phyloP scores from a whole-genome alignment of 2,113 vertebrate species.

The Eonycteris spelaea region DNA sequence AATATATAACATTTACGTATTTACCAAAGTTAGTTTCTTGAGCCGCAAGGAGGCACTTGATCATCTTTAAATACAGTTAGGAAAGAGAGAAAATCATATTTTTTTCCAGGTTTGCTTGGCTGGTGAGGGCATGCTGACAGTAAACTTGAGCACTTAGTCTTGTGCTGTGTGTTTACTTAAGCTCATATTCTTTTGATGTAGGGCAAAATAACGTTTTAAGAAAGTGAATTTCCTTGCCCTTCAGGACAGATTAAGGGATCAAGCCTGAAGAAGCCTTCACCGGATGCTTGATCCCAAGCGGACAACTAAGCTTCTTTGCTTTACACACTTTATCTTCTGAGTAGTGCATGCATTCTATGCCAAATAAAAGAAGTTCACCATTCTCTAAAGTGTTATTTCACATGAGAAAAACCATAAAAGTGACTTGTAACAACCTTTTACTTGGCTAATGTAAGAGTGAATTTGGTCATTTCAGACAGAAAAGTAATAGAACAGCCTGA shows the following conservation, averaged over 20 bases:
- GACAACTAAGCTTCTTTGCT: background rate
- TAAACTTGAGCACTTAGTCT: background rate
- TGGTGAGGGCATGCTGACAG: background rate
- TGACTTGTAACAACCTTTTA: slow-evolving; percentile 73
- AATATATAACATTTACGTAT: background rate
- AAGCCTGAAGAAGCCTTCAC: background rate
- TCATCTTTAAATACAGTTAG: background rate
- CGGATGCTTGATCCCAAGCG: background rate
- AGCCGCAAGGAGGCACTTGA: background rate
- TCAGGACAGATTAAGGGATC: background rate
- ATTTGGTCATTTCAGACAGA: slow-evolving; percentile 75
- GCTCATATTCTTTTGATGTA: background rate
- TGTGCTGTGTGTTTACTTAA: background rate
- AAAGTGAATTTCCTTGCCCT: background rate
- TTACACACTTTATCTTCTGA: background rate
- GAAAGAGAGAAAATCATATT: background rate
- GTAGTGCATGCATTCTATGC: slow-evolving; percentile 34
- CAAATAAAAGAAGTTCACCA: slow-evolving; percentile 23
- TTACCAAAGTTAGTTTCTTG: background rate
- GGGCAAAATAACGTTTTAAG: background rate
- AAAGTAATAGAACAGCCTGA: slow-evolving; percentile 70
- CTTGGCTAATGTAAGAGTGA: slow-evolving; percentile 70
- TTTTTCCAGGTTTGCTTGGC: background rate
- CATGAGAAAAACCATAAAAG: slow-evolving; percentile 56
- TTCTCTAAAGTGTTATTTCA: slow-evolving; percentile 20